These are phyloP conservation scores for Potamarius usumacintae DNA, from an alignment of 2,113 vertebrate species.

Conservation along the genomic window DNA sequence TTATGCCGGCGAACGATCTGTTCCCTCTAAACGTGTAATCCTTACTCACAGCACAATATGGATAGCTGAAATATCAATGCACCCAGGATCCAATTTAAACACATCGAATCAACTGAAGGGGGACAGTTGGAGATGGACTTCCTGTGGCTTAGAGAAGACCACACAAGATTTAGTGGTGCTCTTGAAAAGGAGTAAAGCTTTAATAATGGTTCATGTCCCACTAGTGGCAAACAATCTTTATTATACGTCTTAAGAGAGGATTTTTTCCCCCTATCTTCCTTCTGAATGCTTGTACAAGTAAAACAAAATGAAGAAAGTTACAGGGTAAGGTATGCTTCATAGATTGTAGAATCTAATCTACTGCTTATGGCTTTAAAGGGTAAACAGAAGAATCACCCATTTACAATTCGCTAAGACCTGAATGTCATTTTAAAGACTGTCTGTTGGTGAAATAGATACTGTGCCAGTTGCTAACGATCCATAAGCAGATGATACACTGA, in stretches of 20 bases:
- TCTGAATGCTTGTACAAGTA: constrained; percentile 21
- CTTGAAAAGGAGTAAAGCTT: constrained; percentile 55
- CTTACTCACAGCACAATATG: constrained; percentile 89
- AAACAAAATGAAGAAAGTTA: constrained; percentile 28
- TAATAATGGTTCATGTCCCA: constrained; percentile 67
- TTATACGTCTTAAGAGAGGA: constrained; percentile 43
- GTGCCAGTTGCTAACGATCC: not conserved
- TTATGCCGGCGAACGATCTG: constrained; percentile 83
- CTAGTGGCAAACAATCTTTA: constrained; percentile 46
- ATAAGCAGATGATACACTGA: not conserved
- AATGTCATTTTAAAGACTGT: not conserved
- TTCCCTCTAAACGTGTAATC: constrained; percentile 95
- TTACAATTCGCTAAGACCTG: not conserved
- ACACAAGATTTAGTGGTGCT: constrained; percentile 61
- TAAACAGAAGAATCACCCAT: not conserved
- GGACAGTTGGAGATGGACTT: constrained; percentile 75
- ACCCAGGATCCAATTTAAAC: constrained; percentile 90
- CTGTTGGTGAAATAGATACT: not conserved
- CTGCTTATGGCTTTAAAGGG: constrained; percentile 1
- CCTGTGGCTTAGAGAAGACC: constrained; percentile 86
- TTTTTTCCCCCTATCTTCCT: constrained; percentile 8
- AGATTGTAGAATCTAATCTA: constrained; percentile 12
- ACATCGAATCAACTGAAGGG: constrained; percentile 88
- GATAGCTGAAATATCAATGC: constrained; percentile 91
- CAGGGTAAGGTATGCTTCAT: not conserved